Evolutionary conservation across 2,113 vertebrate genomes (phyloP).

Genomic region (Origma solitaria): DNA sequence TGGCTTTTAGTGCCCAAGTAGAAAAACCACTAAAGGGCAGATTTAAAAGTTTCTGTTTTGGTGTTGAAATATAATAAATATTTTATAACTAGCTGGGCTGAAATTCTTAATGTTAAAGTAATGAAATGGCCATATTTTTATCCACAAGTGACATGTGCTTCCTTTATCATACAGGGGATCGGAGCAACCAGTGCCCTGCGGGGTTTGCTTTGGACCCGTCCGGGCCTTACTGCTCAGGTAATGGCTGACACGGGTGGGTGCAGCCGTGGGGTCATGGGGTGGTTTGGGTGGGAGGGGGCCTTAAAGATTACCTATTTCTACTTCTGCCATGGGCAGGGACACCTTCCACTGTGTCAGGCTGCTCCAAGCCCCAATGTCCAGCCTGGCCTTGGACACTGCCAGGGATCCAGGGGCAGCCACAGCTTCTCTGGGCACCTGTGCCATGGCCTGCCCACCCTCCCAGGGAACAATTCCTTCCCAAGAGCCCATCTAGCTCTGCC

Average conservation of each 20-base stretch:
- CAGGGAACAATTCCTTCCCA: background rate
- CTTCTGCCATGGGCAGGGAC: background rate
- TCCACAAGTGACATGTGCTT: background rate
- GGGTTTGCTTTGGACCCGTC: conserved; percentile 84
- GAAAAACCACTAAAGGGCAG: background rate
- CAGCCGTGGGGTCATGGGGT: background rate
- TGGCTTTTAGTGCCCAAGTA: background rate
- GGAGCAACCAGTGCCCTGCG: conserved; percentile 89
- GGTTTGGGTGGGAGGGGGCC: background rate
- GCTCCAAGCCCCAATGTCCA: background rate
- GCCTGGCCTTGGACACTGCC: background rate
- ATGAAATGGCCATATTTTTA: background rate
- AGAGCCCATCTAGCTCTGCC: rapidly evolving
- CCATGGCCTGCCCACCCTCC: rapidly evolving
- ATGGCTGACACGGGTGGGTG: background rate
- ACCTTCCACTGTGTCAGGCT: background rate
- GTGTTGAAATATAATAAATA: background rate
- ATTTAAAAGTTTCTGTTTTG: background rate
- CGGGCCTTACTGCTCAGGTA: conserved; percentile 92
- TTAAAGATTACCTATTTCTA: background rate
- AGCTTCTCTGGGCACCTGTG: background rate
- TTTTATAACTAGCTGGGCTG: background rate
- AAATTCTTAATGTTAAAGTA: background rate
- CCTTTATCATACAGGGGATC: conserved; percentile 78
- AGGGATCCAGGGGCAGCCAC: background rate